Evolutionary conservation across 1,140 invertebrate species (phyloP).

Genomic region (Leptopilina clavipes): DNA sequence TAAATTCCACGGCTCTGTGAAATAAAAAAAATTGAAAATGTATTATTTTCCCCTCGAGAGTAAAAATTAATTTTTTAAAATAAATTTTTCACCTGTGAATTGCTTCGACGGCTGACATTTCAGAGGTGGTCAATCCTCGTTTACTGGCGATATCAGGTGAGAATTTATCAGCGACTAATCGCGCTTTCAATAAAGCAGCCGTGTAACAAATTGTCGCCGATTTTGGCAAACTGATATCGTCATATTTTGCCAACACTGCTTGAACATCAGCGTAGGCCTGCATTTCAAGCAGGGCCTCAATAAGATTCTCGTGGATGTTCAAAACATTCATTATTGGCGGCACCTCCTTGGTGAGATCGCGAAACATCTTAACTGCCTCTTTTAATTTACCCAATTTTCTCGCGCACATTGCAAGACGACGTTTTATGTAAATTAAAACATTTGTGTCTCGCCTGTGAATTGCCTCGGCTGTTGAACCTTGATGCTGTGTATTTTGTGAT

Average conservation of each 20-base stretch:
- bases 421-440: conserved; percentile 95
- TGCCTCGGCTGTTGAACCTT: conserved; percentile 85
- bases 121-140: conserved; percentile 89
- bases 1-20: conserved; percentile 94
- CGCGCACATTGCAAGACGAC: conserved; percentile 97
- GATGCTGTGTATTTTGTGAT: conserved; percentile 86
- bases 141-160: conserved; percentile 92
- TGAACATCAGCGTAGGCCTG: conserved; percentile 98
- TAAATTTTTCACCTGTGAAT: conserved; percentile 89
- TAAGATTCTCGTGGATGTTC: conserved; percentile 98
- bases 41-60: too few species aligned
- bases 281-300: conserved; percentile 96
- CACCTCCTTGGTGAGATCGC: conserved; percentile 97
- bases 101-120: conserved; percentile 96
- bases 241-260: conserved; percentile 96
- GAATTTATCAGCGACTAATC: conserved; percentile 94
- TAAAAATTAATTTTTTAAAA: too few species aligned
- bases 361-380: conserved; percentile 97
- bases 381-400: conserved; percentile 94
- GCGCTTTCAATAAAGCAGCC: conserved; percentile 93
- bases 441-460: conserved; percentile 94
- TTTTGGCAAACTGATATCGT: conserved; percentile 96
- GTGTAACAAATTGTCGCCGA: conserved; percentile 99
- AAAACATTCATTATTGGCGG: conserved; percentile 96
- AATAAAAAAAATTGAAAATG: too few species aligned